A percentile compares a stretch with the other conserved stretches of the same genome.
Conservation (phyloP, 1,140 invertebrate genomes). For the Popillia japonica region DNA sequence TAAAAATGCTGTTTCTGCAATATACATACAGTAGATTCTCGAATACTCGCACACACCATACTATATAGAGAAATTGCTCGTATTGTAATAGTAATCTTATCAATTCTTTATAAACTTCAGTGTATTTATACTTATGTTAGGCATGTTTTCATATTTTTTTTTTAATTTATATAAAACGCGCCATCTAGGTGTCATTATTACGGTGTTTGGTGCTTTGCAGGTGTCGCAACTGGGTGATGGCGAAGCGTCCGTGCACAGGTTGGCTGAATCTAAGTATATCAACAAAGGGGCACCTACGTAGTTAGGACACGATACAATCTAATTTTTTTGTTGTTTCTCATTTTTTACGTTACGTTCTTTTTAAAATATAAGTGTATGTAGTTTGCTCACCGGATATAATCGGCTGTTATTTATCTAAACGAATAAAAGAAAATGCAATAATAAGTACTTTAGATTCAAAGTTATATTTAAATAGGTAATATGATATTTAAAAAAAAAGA, state of each 20-base stretch:
- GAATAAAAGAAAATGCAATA: not conserved
- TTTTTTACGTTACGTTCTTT: not conserved
- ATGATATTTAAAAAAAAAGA: too few species aligned
- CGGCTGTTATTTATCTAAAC: not conserved
- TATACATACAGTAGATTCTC: too few species aligned
- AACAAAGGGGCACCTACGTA: slow-evolving; percentile 52
- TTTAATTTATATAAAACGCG: slow-evolving; percentile 17
- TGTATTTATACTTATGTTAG: not conserved
- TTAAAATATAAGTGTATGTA: slow-evolving; percentile 26
- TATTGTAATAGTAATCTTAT: not conserved
- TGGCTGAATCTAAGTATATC: slow-evolving; percentile 60
- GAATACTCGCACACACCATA: not conserved
- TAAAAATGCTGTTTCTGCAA: too few species aligned
- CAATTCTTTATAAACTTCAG: not conserved
- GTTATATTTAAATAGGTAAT: too few species aligned
- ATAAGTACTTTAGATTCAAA: not conserved
- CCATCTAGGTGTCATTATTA: slow-evolving; percentile 42
- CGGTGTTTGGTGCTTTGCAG: slow-evolving; percentile 60
- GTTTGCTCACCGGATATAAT: slow-evolving; percentile 4
- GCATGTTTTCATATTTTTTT: not conserved
- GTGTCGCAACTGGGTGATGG: slow-evolving; percentile 57
- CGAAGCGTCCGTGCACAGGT: slow-evolving; percentile 57
- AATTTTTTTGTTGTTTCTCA: not conserved
- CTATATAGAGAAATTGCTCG: not conserved
- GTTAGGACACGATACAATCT: not conserved